Conservation (phyloP, 2,797 vertebrate genomes). For the Melanotaenia boesemani region DNA sequence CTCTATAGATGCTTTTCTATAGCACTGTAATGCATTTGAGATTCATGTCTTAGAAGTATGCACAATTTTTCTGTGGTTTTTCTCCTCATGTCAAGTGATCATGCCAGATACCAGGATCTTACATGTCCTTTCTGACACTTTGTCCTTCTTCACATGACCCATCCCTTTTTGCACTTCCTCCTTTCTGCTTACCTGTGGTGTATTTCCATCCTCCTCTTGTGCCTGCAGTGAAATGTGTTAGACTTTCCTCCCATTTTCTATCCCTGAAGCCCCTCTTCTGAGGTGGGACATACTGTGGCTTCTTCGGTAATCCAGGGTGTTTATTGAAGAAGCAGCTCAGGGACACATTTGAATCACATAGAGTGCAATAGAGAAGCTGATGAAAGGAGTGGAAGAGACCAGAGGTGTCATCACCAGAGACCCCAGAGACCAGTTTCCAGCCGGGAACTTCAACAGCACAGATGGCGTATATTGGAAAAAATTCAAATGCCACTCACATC, state of each 20-base stretch:
- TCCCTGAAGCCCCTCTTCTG: conserved; percentile 26
- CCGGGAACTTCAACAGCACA: neutral
- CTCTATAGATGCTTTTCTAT: no score
- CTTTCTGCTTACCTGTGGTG: conserved; percentile 18
- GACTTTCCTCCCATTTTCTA: conserved; percentile 39
- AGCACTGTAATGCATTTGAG: no score
- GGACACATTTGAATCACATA: conserved; percentile 28
- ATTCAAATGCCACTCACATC: neutral
- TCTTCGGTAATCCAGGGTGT: conserved; percentile 29
- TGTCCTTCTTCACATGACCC: neutral
- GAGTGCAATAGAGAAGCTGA: conserved; percentile 12
- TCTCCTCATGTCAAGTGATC: neutral
- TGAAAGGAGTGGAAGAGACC: conserved; percentile 23
- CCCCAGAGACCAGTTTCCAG: conserved; percentile 11
- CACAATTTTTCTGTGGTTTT: neutral
- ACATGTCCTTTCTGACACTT: neutral
- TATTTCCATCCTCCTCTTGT: conserved; percentile 26
- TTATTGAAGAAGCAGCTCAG: conserved; percentile 26
- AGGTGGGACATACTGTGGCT: conserved; percentile 20
- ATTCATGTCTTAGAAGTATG: neutral
- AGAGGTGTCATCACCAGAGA: conserved; percentile 26
- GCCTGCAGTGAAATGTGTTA: conserved; percentile 21
- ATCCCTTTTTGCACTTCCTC: conserved; percentile 20
- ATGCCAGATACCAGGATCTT: neutral
- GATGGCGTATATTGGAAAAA: neutral